Conservation (phyloP, 1,140 invertebrate species). For the Manduca sexta region DNA sequence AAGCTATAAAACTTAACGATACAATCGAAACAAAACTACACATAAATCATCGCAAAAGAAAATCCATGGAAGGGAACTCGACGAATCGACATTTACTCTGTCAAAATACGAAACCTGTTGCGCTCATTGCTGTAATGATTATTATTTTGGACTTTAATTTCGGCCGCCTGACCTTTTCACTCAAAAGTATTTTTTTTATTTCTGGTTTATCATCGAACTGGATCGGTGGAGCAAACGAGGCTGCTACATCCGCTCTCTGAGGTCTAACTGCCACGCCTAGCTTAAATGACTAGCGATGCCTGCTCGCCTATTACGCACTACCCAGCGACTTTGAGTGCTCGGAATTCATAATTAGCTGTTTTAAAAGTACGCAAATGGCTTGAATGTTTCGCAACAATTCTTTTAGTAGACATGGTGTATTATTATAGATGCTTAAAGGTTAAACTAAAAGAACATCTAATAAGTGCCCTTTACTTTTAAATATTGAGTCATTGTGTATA, state of each 20-base stretch:
- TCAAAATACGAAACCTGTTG: slow-evolving; percentile 47
- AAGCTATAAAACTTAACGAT: slow-evolving; percentile 55
- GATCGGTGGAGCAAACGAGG: slow-evolving; percentile 51
- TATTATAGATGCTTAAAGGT: not conserved
- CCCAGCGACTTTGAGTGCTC: slow-evolving; percentile 32
- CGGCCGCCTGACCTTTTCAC: slow-evolving; percentile 62
- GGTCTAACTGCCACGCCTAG: slow-evolving; percentile 62
- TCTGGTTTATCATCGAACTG: slow-evolving; percentile 65
- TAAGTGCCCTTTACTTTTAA: not conserved
- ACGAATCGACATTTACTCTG: slow-evolving; percentile 39
- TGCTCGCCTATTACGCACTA: slow-evolving; percentile 47
- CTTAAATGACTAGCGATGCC: slow-evolving; percentile 40
- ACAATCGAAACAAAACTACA: slow-evolving; percentile 34
- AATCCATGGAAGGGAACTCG: slow-evolving; percentile 28
- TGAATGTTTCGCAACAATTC: slow-evolving; percentile 2
- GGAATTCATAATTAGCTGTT: slow-evolving; percentile 20
- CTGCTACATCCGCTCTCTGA: slow-evolving; percentile 65
- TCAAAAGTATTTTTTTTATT: slow-evolving; percentile 46
- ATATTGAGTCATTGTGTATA: too few relatives aligned
- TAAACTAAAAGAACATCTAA: not conserved
- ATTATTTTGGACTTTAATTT: slow-evolving; percentile 63
- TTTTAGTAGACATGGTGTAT: not conserved
- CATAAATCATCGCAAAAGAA: slow-evolving; percentile 42
- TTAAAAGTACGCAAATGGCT: slow-evolving; percentile 8
- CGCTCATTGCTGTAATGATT: slow-evolving; percentile 49